Evolutionary conservation across 2,888 invertebrate species (phyloP), one percentile per base, ranked within the genome.

Genomic region (Embidobia sp.): DNA sequence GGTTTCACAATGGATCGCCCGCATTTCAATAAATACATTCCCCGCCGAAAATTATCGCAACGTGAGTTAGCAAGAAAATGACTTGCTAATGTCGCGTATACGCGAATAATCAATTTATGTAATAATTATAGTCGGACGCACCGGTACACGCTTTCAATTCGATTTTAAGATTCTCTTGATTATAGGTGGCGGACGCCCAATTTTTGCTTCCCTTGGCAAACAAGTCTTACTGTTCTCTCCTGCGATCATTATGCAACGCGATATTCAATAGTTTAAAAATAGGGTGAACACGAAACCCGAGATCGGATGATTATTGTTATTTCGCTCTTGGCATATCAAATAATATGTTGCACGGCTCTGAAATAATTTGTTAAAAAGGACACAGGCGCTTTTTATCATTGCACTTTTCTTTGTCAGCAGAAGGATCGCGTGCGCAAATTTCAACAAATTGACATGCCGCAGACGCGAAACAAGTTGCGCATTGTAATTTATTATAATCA

Each of bases 251-350:
- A 69, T 59, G 57, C 69, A 69, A 69, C 42, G 48, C 35, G 59
- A 69, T 69, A 69, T 69, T 69, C 33, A 49, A 42, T 59, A 49
- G 37, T 49, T 69, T 59, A 51, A 59, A 59, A 59, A 51, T 59
- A 49, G 69, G 69, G 48, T 69, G 55, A 55, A 31, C 8, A n/a
- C 33, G 57, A 29, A 22, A 19, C 51, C 44, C 18, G 33, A 22
- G 64, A 51, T 29, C 16, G 40, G 10, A 40, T 63, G 63, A 49
- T 63, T 63, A 46, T 49, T 40, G 63, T 29, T 49, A 63, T 63
- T 49, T 49, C 31, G 18, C 42, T 31, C 26, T 18, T 49, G 29
- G 27, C 22, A 40, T 49, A 49, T 19, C 63, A 40, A 63, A 63
- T 63, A 61, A 61, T 35, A 48, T 29, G 26, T 46, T 59, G 44